Evolutionary conservation across 1,140 invertebrate species (phyloP).

Genomic region (Drosophila pruinosa): DNA sequence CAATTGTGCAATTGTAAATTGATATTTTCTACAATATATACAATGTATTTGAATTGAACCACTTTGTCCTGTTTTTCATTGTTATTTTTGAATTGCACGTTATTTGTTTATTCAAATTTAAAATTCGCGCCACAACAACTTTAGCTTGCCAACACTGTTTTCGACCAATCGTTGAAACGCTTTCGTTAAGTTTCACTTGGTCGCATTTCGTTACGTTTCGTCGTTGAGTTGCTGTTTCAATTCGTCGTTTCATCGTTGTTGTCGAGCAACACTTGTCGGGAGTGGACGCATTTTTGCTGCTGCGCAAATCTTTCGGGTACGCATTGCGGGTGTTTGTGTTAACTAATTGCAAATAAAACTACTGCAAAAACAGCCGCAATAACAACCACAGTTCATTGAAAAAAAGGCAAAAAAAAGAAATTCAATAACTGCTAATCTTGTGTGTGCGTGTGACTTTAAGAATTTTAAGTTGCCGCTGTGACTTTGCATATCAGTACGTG

Average conservation of each 20-base stretch:
- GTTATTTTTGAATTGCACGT: no score
- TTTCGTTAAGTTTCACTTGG: slow-evolving; percentile 18
- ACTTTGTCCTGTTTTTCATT: background rate
- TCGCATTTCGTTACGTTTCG: slow-evolving; percentile 1
- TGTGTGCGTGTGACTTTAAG: slow-evolving; percentile 11
- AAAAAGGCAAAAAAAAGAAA: slow-evolving; percentile 2
- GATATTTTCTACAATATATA: slow-evolving; percentile 40
- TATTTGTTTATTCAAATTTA: background rate
- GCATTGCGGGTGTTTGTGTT: slow-evolving; percentile 32
- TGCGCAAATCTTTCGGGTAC: slow-evolving; percentile 20
- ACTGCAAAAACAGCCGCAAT: slow-evolving; percentile 13
- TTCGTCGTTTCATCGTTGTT: slow-evolving; percentile 2
- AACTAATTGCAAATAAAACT: slow-evolving; percentile 41
- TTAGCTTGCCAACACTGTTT: slow-evolving; percentile 12
- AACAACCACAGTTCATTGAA: slow-evolving; percentile 17
- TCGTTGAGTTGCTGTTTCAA: slow-evolving; percentile 15
- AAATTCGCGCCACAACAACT: background rate
- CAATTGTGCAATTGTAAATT: slow-evolving; percentile 68
- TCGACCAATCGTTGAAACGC: background rate
- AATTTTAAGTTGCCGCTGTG: slow-evolving; percentile 30
- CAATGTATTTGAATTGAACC: slow-evolving; percentile 25
- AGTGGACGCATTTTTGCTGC: slow-evolving; percentile 14
- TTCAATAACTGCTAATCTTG: slow-evolving; percentile 21
- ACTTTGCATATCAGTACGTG: slow-evolving; percentile 22
- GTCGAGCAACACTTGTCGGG: slow-evolving; percentile 26